Evolutionary conservation across 2,888 invertebrate species (phyloP).

Genomic region (Melinopterus prodromus): DNA sequence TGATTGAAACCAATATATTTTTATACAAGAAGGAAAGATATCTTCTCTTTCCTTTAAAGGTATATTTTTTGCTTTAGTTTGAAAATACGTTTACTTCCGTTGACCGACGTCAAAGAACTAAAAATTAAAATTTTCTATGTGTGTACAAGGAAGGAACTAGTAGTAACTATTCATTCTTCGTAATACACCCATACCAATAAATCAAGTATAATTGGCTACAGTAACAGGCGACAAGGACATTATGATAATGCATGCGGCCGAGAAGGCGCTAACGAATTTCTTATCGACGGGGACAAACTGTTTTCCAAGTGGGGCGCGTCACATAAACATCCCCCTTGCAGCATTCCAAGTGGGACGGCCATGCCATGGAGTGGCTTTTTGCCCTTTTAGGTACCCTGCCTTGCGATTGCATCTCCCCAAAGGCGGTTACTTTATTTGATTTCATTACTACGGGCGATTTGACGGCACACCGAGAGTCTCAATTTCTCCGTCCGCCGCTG

Average conservation of each 20-base stretch:
- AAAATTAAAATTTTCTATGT: too few relatives aligned
- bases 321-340: not conserved
- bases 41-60: too few relatives aligned
- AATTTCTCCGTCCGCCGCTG: not conserved
- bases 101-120: too few relatives aligned
- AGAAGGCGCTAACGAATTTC: conserved; percentile 4
- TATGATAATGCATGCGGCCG: not conserved
- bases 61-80: too few relatives aligned
- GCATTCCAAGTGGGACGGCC: not conserved
- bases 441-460: conserved; percentile 4
- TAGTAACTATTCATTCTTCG: too few relatives aligned
- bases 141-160: too few relatives aligned
- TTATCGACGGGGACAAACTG: not conserved
- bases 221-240: not conserved
- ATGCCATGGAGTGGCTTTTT: not conserved
- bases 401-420: not conserved
- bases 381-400: not conserved
- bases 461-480: not conserved
- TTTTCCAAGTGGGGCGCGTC: not conserved
- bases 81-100: too few relatives aligned
- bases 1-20: too few relatives aligned
- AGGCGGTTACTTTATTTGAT: conserved; percentile 4
- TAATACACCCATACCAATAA: too few relatives aligned
- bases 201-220: too few relatives aligned
- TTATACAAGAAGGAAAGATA: too few relatives aligned